Conservation (phyloP, 2,113 vertebrate species). For the Chrysochloris asiatica region DNA sequence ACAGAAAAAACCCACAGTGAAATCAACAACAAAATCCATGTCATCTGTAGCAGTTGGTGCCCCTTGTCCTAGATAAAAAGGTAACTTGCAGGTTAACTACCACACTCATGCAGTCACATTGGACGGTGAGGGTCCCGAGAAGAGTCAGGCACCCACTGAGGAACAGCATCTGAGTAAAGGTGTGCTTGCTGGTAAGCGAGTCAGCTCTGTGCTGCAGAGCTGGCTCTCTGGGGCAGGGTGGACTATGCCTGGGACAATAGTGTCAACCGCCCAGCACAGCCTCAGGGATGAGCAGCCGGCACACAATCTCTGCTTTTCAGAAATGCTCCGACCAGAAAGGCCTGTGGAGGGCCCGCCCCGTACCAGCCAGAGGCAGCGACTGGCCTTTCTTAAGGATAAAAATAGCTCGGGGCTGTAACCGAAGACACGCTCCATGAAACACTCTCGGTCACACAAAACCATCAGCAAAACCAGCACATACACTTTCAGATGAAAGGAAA, state of each 20-base stretch:
- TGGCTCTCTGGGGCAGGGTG: slow-evolving; percentile 69
- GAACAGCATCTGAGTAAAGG: too few species aligned
- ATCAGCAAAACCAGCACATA: too few species aligned
- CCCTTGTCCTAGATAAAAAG: too few species aligned
- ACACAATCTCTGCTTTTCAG: slow-evolving; percentile 94
- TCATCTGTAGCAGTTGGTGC: too few species aligned
- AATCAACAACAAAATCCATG: too few species aligned
- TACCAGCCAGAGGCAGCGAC: slow-evolving; percentile 91
- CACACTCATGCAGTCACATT: too few species aligned
- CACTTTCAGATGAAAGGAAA: neutral
- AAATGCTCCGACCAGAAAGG: slow-evolving; percentile 72
- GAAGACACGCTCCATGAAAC: neutral
- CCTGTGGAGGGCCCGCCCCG: slow-evolving; percentile 82
- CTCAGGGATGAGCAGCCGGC: slow-evolving; percentile 86
- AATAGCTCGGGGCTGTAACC: slow-evolving; percentile 31
- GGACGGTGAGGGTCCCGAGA: too few species aligned
- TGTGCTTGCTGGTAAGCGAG: too few species aligned
- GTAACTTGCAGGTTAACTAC: too few species aligned
- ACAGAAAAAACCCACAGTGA: too few species aligned
- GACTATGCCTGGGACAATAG: slow-evolving; percentile 87
- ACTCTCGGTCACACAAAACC: neutral
- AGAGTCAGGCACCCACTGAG: too few species aligned
- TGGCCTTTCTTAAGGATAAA: slow-evolving; percentile 71
- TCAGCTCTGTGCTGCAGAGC: too few species aligned
- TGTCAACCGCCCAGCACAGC: slow-evolving; percentile 89